Conservation (phyloP, 2,113 vertebrate genomes). For the Platysteira castanea region DNA sequence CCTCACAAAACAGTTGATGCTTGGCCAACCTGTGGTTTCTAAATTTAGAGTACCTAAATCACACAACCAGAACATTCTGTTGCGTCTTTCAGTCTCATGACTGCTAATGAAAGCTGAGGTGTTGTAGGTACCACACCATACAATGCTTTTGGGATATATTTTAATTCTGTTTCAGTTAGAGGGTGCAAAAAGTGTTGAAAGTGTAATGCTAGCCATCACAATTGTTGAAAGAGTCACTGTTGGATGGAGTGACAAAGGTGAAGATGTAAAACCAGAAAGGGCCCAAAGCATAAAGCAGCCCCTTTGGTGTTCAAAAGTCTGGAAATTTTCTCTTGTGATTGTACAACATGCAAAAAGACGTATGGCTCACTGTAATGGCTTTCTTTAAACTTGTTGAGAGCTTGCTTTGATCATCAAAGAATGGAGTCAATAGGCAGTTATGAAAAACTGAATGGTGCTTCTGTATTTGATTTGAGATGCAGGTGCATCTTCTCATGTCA, state of each 20-base stretch:
- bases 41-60: background rate
- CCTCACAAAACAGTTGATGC: background rate
- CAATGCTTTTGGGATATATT: background rate
- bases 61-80: background rate
- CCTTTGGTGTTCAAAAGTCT: background rate
- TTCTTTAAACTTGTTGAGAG: background rate
- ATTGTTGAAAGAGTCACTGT: background rate
- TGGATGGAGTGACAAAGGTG: background rate
- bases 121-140: background rate
- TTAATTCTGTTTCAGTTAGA: background rate
- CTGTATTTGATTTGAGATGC: background rate
- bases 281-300: background rate
- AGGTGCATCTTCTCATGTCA: background rate
- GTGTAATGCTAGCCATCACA: background rate
- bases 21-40: background rate
- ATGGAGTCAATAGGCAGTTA: background rate
- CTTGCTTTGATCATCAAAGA: background rate
- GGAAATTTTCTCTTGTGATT: background rate
- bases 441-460: background rate
- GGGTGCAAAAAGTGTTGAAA: background rate
- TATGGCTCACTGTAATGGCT: background rate
- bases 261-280: background rate
- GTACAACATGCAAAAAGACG: background rate
- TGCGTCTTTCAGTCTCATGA: background rate
- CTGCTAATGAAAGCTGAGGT: background rate